Evolutionary conservation across 2,888 invertebrate species (phyloP).

Genomic region (Synergus japonicus): DNA sequence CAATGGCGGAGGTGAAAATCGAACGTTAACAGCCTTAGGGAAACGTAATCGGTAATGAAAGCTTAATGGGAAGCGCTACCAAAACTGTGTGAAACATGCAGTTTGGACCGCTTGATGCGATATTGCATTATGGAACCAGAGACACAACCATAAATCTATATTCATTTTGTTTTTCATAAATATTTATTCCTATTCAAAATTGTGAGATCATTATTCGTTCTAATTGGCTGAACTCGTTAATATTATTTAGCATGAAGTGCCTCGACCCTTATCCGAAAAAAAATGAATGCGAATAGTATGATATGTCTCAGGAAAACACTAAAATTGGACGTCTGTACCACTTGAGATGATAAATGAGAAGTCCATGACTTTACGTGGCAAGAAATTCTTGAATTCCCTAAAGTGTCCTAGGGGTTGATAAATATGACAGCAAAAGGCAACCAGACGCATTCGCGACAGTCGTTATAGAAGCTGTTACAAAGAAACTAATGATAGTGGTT

Average conservation of each 20-base stretch:
- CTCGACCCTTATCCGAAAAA: neutral
- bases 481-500: neutral
- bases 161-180: neutral
- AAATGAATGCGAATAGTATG: neutral
- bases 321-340: neutral
- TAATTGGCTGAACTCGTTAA: neutral
- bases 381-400: neutral
- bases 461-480: neutral
- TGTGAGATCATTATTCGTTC: neutral
- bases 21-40: constrained; percentile 10
- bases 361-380: neutral
- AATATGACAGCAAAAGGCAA: neutral
- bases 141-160: neutral
- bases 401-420: neutral
- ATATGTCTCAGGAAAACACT: neutral
- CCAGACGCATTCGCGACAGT: neutral
- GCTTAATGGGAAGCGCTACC: neutral
- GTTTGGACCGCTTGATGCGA: neutral
- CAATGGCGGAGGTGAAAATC: constrained; percentile 14
- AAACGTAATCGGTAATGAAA: neutral
- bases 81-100: neutral
- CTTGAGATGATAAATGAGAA: neutral
- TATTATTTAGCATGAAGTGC: constrained; percentile 4
- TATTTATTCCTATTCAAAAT: neutral
- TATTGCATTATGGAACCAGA: neutral